Base-by-base conservation (phyloP, 2,888 invertebrate species). In the Odontothrips loti region DNA sequence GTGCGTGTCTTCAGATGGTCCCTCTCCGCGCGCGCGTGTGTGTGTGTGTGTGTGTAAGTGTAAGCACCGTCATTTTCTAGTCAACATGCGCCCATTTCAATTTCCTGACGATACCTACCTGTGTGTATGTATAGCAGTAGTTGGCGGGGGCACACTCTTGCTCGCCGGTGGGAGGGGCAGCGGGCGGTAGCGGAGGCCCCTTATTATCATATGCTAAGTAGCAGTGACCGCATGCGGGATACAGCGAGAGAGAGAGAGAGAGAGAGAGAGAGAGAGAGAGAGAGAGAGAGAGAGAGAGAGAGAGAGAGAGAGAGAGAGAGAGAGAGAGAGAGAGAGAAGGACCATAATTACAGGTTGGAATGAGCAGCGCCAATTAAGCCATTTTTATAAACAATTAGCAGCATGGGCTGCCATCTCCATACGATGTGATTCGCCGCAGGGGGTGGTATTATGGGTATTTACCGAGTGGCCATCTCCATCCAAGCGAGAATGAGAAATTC, bases 351-450 rank as follows among this genome's bases (percentile, higher is more conserved):
- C 68, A 27, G 23, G 23, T 10, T 20, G 58, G 58, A 20, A 58
- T 58, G 58, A 0, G 68, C 9, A 75, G 12, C 68, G 9, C 27
- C 68, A 75, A 75, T 75, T 75, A 75, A 75, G 68, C 23, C 68
- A 75, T 75, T 75, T 75, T 75, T 75, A 75, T 27, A 75, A 75
- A 75, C 68, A 75, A 75, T 75, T 27, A 75, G 27, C 68, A 75
- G 27, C 58, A 51, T 58, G 17, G 68, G 34, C 34, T 43, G 58
- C 15, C 15, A 58, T 20, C 58, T 58, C 23, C 27, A 27, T 27
- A 23, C 27, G 68, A 11, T 68, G 11, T 23, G 23, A 12, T 0
- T n/a, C 68, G 68, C 23, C 1, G 0, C 23, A 75, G 23, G 23
- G 12, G n/a, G n/a, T n/a, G n/a, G 34, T 43, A 43, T 43, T 43